Base-by-base conservation (phyloP, 2,888 invertebrate genomes). In the Drosophila atroscutellata region DNA sequence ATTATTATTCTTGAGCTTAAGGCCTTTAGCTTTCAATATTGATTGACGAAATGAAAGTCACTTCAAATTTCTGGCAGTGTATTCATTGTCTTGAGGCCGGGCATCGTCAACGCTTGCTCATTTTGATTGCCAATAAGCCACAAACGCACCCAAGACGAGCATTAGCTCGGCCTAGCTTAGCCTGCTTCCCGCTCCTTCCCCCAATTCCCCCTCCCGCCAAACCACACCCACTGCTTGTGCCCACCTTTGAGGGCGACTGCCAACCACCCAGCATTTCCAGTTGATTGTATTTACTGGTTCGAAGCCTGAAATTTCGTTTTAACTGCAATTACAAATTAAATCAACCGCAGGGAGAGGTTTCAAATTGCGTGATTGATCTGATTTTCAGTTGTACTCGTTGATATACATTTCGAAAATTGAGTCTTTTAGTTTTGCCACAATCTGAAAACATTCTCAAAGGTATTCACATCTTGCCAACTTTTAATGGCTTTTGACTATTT, bases 81-180 rank as follows among this genome's bases (percentile, higher is more conserved):
- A 57, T 34, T 1, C 51, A 28, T 54, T 59, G 72, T 64, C 49
- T 75, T 42, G 42, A 37, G 54, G 49, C 37, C 39, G 47, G 37
- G 47, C 65, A 52, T 57, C 62, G 63, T 64, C 64, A 51, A 30
- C 69, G 58, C 51, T 49, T 47, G 63, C 66, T 75, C 57, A 75
- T 81, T 74, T 81, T 83, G 83, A 86, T 83, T 83, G 86, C 72
- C 83, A 83, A 83, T 83, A 83, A 86, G 84, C 83, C 74, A 54
- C 71, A 81, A 86, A 84, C 81, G 65, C 74, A 81, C 85, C 83
- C 83, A 79, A 71, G 86, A 86, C 82, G 82, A 70, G 73, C 76
- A 74, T 80, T 87, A 72, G 66, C 54, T 72, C 26, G 39, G 50
- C 57, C 39, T 49, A 50, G n/a, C 45, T 34, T 39, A 54, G 30